Percentiles rank a stretch among this genome's conserved stretches.
Conservation (phyloP, 1,140 invertebrate species). For the Brachionus manjavacas region DNA sequence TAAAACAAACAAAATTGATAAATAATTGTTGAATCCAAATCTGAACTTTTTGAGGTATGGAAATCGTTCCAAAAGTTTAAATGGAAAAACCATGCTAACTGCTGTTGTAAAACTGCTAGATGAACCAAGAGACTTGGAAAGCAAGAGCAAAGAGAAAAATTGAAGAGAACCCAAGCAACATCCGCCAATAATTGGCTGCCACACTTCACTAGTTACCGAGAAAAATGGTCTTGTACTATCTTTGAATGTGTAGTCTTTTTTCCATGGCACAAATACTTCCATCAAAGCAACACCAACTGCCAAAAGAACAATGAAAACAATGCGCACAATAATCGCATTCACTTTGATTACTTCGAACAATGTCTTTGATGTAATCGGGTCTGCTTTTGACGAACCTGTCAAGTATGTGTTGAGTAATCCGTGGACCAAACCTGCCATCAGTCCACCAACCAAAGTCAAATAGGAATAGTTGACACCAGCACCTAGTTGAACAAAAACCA, state of each 20-base stretch:
- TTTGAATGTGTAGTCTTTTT: not conserved
- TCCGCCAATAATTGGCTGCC: conserved; percentile 11
- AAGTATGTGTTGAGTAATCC: not conserved
- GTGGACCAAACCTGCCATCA: not conserved
- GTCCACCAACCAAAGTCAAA: conserved; percentile 6
- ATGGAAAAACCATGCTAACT: not conserved
- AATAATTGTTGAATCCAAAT: not conserved
- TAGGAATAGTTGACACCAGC: not conserved
- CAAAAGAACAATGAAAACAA: not conserved
- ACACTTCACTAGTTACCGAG: conserved; percentile 8
- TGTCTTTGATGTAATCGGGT: not conserved
- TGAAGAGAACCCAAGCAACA: conserved; percentile 13
- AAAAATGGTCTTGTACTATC: not conserved
- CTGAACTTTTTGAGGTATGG: not conserved
- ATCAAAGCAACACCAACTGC: not conserved
- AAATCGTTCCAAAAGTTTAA: not conserved
- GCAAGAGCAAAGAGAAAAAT: not conserved
- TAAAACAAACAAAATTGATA: not conserved
- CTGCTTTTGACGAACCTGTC: not conserved
- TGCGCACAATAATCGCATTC: not conserved
- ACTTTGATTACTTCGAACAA: not conserved
- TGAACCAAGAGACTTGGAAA: not conserved
- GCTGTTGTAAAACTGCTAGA: not conserved
- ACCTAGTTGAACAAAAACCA: conserved; percentile 16
- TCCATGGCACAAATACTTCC: conserved; percentile 27